phyloP scores from a whole-genome alignment of 2,888 invertebrate genomes.

The Cyaniris semiargus region DNA sequence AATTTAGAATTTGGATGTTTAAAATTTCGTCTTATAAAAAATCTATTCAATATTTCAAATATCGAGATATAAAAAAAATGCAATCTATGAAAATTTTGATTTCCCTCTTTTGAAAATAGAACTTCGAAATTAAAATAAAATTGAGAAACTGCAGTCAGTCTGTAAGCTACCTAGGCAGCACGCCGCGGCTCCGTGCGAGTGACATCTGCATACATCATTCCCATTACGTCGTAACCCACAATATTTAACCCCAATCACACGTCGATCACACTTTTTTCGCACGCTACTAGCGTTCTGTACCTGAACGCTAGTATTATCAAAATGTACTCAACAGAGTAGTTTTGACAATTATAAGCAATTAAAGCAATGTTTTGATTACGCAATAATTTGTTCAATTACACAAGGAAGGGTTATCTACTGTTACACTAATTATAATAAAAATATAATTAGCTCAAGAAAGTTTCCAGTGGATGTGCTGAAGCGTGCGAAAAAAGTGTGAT shows the following conservation, averaged over 20 bases:
- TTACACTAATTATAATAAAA: neutral
- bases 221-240: slow-evolving; percentile 68
- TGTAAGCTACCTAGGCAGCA: slow-evolving; percentile 46
- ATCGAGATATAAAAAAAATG: no score
- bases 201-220: slow-evolving; percentile 54
- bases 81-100: no score
- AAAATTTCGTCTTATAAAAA: no score
- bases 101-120: neutral
- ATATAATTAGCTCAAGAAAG: neutral
- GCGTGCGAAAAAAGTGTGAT: slow-evolving; percentile 55
- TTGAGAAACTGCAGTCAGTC: slow-evolving; percentile 27
- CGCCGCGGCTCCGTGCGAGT: slow-evolving; percentile 53
- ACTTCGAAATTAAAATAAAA: no score
- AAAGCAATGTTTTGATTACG: neutral
- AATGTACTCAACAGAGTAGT: no score
- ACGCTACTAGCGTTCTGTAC: no score
- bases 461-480: neutral
- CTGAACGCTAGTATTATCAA: no score
- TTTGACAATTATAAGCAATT: neutral
- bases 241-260: slow-evolving; percentile 72
- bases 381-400: neutral
- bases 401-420: neutral
- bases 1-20: no score
- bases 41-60: no score
- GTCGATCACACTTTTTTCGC: slow-evolving; percentile 57